Evolutionary conservation across 2,113 vertebrate genomes (phyloP).

Genomic region (Albula goreensis): DNA sequence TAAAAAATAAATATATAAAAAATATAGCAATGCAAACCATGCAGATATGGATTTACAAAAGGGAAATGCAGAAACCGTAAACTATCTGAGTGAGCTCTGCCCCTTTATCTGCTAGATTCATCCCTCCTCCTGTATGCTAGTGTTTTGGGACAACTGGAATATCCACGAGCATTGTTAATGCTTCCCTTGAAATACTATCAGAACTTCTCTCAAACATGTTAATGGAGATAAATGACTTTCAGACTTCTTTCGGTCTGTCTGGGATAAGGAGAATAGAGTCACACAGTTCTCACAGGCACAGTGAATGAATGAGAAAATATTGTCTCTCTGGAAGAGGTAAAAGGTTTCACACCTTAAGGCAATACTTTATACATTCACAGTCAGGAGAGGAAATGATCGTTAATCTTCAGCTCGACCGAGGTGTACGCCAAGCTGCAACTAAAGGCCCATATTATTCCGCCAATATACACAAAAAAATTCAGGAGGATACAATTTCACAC

Average conservation of each 20-base stretch:
- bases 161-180: not conserved
- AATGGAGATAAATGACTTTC: not conserved
- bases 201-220: not conserved
- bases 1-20: conserved; percentile 11
- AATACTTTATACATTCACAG: not conserved
- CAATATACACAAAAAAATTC: no score
- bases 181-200: not conserved
- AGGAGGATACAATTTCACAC: no score
- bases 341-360: not conserved
- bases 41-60: conserved; percentile 22
- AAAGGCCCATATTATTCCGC: no score
- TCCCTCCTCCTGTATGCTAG: not conserved
- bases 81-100: not conserved
- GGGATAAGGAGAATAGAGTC: not conserved
- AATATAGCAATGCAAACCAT: conserved; percentile 15
- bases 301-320: not conserved
- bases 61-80: conserved; percentile 3
- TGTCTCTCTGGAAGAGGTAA: not conserved
- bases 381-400: not conserved
- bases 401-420: not conserved
- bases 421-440: no score
- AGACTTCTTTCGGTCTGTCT: not conserved
- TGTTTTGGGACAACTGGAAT: not conserved
- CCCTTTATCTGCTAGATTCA: not conserved
- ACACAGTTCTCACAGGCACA: not conserved